phyloP scores from a whole-genome alignment of 2,888 invertebrate genomes.

The Steinernema hermaphroditum region DNA sequence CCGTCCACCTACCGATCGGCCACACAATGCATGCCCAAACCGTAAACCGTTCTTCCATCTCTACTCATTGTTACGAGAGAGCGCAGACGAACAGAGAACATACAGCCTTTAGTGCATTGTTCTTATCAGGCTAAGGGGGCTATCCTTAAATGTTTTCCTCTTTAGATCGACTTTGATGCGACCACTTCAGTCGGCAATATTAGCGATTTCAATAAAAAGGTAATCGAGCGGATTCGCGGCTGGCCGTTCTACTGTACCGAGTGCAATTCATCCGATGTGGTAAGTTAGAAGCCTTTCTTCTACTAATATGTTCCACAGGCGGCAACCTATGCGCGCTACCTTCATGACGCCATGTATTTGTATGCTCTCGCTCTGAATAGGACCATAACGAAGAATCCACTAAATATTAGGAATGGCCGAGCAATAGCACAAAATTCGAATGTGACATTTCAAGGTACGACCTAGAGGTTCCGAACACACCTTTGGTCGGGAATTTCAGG shows the following conservation, averaged over 20 bases:
- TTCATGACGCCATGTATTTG: constrained; percentile 30
- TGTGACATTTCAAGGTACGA: not conserved
- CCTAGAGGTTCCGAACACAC: not conserved
- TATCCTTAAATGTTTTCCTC: too few species aligned
- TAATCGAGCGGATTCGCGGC: not conserved
- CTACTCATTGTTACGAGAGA: too few species aligned
- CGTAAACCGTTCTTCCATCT: too few species aligned
- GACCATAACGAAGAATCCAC: not conserved
- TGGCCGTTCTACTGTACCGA: constrained; percentile 32
- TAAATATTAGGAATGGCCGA: not conserved
- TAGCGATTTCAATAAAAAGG: not conserved
- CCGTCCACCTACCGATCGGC: too few species aligned
- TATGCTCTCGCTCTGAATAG: constrained; percentile 20
- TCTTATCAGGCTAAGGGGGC: too few species aligned
- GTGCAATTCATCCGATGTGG: not conserved
- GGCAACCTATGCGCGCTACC: not conserved
- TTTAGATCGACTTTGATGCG: constrained; percentile 12
- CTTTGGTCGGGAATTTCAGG: constrained; percentile 6
- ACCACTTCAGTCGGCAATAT: not conserved
- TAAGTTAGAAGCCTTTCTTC: not conserved
- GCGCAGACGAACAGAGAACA: too few species aligned
- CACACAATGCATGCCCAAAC: too few species aligned
- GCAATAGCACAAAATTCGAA: not conserved
- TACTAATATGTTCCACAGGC: constrained; percentile 6
- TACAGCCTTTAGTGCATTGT: too few species aligned